Conservation (phyloP, 2,113 vertebrate species). For the Bombycilla garrulus region DNA sequence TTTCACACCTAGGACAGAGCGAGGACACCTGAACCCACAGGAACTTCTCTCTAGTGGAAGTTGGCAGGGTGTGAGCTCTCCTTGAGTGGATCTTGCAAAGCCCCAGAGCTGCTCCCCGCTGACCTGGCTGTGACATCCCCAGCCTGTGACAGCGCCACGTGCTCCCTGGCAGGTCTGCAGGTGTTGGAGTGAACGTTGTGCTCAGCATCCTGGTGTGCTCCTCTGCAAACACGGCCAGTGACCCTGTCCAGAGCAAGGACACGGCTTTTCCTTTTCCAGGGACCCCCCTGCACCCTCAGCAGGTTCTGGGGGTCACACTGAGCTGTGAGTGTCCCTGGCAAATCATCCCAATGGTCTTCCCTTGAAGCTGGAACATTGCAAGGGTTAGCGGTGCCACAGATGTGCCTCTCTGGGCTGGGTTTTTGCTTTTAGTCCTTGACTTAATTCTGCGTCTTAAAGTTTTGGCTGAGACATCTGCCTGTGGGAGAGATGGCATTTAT, state of each 20-base stretch:
- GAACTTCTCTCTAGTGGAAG: not conserved
- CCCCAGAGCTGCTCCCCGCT: not conserved
- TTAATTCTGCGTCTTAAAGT: not conserved
- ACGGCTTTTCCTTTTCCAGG: not conserved
- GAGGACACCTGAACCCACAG: not conserved
- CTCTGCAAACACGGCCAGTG: not conserved
- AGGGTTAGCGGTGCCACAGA: not conserved
- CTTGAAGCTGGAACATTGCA: not conserved
- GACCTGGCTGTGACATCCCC: not conserved
- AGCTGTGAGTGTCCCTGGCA: not conserved
- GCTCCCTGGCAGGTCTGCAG: not conserved
- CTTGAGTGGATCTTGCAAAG: not conserved
- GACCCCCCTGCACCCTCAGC: not conserved
- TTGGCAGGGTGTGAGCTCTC: not conserved
- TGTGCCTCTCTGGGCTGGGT: not conserved
- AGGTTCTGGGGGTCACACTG: not conserved
- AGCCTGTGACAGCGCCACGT: not conserved
- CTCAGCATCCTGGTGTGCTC: not conserved
- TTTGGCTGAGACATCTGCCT: not conserved
- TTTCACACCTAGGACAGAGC: not conserved
- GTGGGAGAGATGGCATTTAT: not conserved
- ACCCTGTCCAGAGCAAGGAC: not conserved
- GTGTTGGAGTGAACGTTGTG: fast-evolving
- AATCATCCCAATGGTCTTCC: not conserved
- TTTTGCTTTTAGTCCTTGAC: not conserved